These are phyloP conservation scores for Corvus hawaiiensis DNA, from an alignment of 2,113 vertebrate genomes.

Conservation along the genomic window DNA sequence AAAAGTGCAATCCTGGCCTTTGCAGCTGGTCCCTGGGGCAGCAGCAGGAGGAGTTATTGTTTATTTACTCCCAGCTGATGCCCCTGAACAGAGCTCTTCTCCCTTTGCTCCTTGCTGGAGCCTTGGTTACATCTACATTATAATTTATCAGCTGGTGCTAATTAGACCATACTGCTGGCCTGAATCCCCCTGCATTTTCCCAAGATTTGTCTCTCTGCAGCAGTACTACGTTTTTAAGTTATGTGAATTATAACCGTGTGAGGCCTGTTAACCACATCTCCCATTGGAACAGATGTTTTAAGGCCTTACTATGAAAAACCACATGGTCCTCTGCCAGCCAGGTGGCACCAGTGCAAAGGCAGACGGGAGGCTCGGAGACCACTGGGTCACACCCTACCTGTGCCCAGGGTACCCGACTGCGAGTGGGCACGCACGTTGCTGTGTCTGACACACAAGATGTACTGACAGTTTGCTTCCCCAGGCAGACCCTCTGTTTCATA, in stretches of 20 bases:
- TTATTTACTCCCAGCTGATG: neutral
- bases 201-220: neutral
- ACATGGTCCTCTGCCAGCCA: neutral
- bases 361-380: neutral
- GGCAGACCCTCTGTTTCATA: neutral
- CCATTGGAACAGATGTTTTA: neutral
- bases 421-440: fast-evolving
- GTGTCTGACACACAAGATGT: neutral
- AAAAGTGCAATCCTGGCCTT: neutral
- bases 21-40: neutral
- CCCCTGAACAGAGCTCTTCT: neutral
- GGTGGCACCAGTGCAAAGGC: neutral
- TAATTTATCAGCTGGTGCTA: neutral
- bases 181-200: neutral
- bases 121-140: neutral
- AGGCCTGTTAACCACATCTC: neutral
- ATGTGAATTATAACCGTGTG: neutral
- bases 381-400: neutral
- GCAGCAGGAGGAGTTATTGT: neutral
- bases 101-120: neutral
- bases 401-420: fast-evolving
- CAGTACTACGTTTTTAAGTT: fast-evolving
- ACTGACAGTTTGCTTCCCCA: neutral
- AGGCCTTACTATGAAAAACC: neutral
- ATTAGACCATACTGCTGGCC: neutral